A percentile compares a stretch with the other conserved stretches of the same genome.
These are phyloP conservation scores for Silurus aristotelis DNA, from an alignment of 2,797 vertebrate species.

Conservation along the genomic window DNA sequence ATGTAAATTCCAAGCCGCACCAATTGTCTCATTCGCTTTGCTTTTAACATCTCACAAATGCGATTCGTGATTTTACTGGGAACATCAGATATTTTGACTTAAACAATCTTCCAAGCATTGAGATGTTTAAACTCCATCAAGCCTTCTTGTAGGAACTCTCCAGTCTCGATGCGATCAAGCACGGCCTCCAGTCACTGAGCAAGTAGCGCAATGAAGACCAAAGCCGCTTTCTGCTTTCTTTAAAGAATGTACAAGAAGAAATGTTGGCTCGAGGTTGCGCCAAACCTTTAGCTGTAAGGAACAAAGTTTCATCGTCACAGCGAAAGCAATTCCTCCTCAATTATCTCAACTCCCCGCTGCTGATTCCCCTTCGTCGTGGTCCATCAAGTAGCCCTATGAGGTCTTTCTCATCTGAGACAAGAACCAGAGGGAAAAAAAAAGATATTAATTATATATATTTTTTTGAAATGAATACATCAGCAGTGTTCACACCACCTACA, in stretches of 20 bases:
- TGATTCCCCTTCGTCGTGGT: conserved; percentile 53
- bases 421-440: conserved; percentile 24
- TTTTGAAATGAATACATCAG: conserved; percentile 37
- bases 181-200: conserved; percentile 39
- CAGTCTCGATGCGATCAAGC: not conserved
- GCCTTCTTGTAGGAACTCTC: conserved; percentile 5
- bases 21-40: too few relatives aligned
- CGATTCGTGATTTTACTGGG: not conserved
- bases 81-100: not conserved
- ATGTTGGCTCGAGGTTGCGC: conserved; percentile 45
- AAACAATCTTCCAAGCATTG: not conserved
- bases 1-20: not conserved
- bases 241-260: conserved; percentile 51
- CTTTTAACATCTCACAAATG: not conserved
- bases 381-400: conserved; percentile 58
- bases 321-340: conserved; percentile 62
- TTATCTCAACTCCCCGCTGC: conserved; percentile 64
- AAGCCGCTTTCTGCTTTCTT: not conserved
- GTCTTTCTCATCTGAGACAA: conserved; percentile 48
- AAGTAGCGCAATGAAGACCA: conserved; percentile 41
- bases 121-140: not conserved
- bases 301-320: conserved; percentile 61
- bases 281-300: conserved; percentile 58
- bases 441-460: conserved; percentile 39
- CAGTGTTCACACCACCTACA: conserved; percentile 37